Conservation (phyloP, 2,888 invertebrate genomes). For the Dione vanillae region DNA sequence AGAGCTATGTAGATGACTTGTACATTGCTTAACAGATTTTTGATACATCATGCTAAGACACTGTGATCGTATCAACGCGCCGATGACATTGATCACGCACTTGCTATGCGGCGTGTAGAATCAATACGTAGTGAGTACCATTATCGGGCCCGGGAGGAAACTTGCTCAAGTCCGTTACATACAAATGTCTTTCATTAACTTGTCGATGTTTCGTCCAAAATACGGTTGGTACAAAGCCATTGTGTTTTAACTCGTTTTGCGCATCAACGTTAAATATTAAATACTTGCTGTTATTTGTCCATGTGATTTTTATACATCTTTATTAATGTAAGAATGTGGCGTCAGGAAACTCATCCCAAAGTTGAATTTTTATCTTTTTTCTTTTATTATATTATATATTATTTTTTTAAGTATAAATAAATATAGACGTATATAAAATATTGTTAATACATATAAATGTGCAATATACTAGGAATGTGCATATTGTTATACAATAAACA, state of each 20-base stretch:
- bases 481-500: not conserved
- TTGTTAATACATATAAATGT: too few species aligned
- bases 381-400: too few species aligned
- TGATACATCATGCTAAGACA: slow-evolving; percentile 34
- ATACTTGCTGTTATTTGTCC: slow-evolving; percentile 25
- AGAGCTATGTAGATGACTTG: slow-evolving; percentile 23
- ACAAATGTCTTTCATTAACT: slow-evolving; percentile 83
- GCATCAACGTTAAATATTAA: slow-evolving; percentile 50
- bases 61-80: slow-evolving; percentile 31
- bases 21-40: slow-evolving; percentile 31
- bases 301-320: slow-evolving; percentile 16
- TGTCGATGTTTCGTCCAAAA: slow-evolving; percentile 75
- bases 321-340: too few species aligned
- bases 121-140: slow-evolving; percentile 63
- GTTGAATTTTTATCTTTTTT: too few species aligned
- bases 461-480: too few species aligned
- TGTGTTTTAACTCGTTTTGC: slow-evolving; percentile 67
- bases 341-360: too few species aligned
- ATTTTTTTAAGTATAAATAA: too few species aligned
- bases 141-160: slow-evolving; percentile 75
- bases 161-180: slow-evolving; percentile 79
- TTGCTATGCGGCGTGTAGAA: slow-evolving; percentile 52
- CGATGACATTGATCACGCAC: slow-evolving; percentile 41
- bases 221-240: slow-evolving; percentile 54
- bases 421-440: too few species aligned